Base-by-base conservation (phyloP, 2,113 vertebrate genomes). In the Pelvicachromis taeniatus region DNA sequence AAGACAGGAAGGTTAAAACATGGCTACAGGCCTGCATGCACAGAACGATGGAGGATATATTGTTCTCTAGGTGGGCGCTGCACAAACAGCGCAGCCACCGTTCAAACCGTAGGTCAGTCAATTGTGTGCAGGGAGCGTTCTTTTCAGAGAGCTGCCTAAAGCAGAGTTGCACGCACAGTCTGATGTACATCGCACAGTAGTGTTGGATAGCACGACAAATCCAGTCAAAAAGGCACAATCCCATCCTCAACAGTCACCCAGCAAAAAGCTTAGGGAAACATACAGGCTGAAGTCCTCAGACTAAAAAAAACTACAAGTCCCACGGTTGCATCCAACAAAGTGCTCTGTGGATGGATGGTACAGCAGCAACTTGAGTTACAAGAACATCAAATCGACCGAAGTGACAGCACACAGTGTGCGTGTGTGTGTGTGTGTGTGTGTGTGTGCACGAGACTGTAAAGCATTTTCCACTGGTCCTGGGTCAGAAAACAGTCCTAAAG, bases 401-500 rank as follows among this genome's bases (percentile, higher is more conserved):
- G 87, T 79, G 85, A 90, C 85, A 78, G 84, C 87, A 85, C 86
- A 85, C 85, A 87, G 78, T 86, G 63, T 48, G 78, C 85, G 61
- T 35, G 81, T 83, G 87, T 85, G 48, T 19, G 80, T 83, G 87
- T 78, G 35, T 0, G 75, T 80, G 54, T 85, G 1, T 19, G 75
- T 85, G 42, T 14, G 80, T 81, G 87, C 88, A 86, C 35, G 31
- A 91, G 87, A 89, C 87, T 91, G 91, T 91, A 89, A 88, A 93
- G 88, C 75, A 92, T 82, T 86, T 92, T 94, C 89, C 89, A 87
- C 88, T 86, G 89, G 89, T 94, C 94, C 85, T 89, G 91, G 94
- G 85, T 95, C 90, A 97, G 96, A 97, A 98, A 99, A 98, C 97
- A 98, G 97, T 97, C 97, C 98, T 99, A 98, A 97, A 98, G 97